A percentile compares a stretch with the other conserved stretches of the same genome.
Conservation (phyloP, 2,797 vertebrate species). For the Pseudochirops cupreus region DNA sequence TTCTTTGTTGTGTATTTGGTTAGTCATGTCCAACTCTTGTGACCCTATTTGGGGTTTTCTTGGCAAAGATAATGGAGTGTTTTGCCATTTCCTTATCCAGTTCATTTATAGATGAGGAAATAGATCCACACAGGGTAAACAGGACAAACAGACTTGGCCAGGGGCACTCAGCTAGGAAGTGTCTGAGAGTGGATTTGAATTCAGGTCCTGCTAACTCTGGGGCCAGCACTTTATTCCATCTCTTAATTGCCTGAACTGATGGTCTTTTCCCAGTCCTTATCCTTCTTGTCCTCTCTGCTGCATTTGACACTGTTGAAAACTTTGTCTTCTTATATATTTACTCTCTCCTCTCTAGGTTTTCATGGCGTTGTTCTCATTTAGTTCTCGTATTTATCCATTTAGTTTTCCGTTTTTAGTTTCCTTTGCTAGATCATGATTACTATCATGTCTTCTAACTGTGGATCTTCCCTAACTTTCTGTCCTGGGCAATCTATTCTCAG, state of each 20-base stretch:
- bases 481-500: background rate
- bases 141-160: background rate
- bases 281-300: background rate
- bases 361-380: background rate
- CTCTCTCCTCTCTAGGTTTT: background rate
- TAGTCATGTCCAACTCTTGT: background rate
- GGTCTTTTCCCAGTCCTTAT: background rate
- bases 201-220: background rate
- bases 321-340: background rate
- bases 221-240: background rate
- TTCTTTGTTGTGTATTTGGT: background rate
- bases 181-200: background rate
- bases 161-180: background rate
- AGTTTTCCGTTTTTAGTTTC: background rate
- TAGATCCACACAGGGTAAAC: background rate
- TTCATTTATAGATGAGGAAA: background rate
- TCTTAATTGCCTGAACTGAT: background rate
- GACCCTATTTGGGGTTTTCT: background rate
- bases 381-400: background rate
- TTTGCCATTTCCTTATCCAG: background rate
- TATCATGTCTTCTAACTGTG: background rate
- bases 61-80: background rate
- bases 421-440: background rate
- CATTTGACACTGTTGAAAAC: background rate
- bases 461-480: background rate